Conservation (phyloP, 2,797 vertebrate genomes). For the Leucoraja ocellata region DNA sequence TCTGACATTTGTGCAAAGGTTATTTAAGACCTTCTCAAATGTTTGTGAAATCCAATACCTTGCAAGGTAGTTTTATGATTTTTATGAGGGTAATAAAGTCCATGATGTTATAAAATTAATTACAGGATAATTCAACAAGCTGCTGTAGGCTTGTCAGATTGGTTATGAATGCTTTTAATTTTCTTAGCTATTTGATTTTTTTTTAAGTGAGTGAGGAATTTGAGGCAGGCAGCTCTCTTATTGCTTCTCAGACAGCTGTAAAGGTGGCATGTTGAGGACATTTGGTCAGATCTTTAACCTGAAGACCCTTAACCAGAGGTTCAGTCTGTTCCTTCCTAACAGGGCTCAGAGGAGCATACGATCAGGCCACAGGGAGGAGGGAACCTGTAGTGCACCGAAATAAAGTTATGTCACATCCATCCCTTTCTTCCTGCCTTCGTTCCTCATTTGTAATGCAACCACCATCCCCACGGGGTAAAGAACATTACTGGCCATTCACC, state of each 20-base stretch:
- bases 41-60: constrained; percentile 77
- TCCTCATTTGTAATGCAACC: constrained; percentile 64
- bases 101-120: constrained; percentile 73
- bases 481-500: constrained; percentile 90
- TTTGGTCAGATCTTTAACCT: constrained; percentile 38
- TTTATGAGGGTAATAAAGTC: constrained; percentile 89
- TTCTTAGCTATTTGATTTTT: no score
- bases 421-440: constrained; percentile 83
- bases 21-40: constrained; percentile 79
- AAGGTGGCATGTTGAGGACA: constrained; percentile 5
- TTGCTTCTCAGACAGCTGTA: constrained; percentile 6
- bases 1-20: constrained; percentile 75
- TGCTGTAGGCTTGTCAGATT: constrained; percentile 2
- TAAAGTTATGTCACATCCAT: constrained; percentile 96
- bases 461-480: constrained; percentile 74
- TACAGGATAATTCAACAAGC: constrained; percentile 51
- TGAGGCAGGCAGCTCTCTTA: not conserved
- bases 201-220: not conserved
- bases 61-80: constrained; percentile 73
- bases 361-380: constrained; percentile 88
- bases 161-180: not conserved
- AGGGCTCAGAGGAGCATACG: constrained; percentile 73
- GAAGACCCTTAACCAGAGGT: constrained; percentile 61
- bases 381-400: constrained; percentile 79
- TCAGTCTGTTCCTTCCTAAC: constrained; percentile 82